Percentiles rank a stretch among this genome's conserved stretches.
These are phyloP conservation scores for Nycticebus coucang DNA, from an alignment of 2,113 vertebrate genomes.

Conservation along the genomic window DNA sequence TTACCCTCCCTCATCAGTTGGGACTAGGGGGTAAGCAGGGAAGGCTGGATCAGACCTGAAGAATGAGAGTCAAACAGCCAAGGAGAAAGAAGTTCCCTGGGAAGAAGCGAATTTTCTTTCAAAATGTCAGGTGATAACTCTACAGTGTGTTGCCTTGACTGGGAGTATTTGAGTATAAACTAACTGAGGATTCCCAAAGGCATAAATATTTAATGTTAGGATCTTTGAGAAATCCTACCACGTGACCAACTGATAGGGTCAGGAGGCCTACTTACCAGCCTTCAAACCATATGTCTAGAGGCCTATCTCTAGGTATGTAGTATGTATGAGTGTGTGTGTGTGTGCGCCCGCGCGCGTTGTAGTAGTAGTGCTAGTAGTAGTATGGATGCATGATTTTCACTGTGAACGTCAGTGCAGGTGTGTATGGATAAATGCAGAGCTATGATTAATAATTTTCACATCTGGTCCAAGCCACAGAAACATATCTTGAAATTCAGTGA, in stretches of 20 bases:
- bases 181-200: slow-evolving; percentile 58
- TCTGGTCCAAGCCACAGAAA: background rate
- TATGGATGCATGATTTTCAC: background rate
- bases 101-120: slow-evolving; percentile 46
- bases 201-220: slow-evolving; percentile 71
- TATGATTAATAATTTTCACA: slow-evolving; percentile 52
- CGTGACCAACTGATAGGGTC: slow-evolving; percentile 16
- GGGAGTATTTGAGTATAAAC: slow-evolving; percentile 69
- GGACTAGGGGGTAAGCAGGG: background rate
- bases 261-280: background rate
- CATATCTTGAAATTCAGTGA: slow-evolving; percentile 53
- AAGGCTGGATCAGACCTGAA: slow-evolving; percentile 22
- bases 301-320: background rate
- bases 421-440: slow-evolving; percentile 24
- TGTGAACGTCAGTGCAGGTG: background rate
- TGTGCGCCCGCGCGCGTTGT: no score
- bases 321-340: background rate
- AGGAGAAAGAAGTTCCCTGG: background rate
- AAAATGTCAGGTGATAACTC: slow-evolving; percentile 68
- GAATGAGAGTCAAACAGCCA: slow-evolving; percentile 36
- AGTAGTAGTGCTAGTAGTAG: background rate
- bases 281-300: background rate
- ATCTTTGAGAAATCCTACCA: slow-evolving; percentile 31
- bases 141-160: slow-evolving; percentile 55
- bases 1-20: background rate